Base-by-base conservation (phyloP, 2,113 vertebrate genomes). In the Panurus biarmicus region DNA sequence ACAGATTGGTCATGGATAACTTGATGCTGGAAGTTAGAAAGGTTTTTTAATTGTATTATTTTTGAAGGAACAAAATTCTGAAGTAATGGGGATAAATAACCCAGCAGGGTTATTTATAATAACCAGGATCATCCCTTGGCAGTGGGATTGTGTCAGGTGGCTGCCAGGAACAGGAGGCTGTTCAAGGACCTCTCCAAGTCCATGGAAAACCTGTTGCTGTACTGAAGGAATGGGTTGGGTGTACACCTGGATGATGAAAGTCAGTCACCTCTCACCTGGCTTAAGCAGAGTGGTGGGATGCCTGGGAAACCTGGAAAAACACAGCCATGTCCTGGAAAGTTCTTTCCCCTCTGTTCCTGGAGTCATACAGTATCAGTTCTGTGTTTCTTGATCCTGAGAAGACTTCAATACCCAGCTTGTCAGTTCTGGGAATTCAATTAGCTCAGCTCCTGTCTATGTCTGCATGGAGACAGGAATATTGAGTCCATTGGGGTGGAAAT, bases 21-120 rank as follows among this genome's bases (percentile, higher is more conserved):
- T 75, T 64, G 33, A 44, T 57, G 40, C 33, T 79, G 54, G 31
- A 87, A 85, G 36, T 29, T 66, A 53, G n/a, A 91, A 86, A 67
- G 10, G 28, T 36, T 73, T 64, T 72, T 74, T 83, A 36, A 31
- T 71, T 58, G 9, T 51, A 9, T 36, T 51, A 26, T 48, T 83
- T 62, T 45, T 82, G 50, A 79, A 65, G 62, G 54, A 60, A 91
- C 7, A 12, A 87, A 87, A 76, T 65, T n/a, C 31, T 70, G 82
- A 87, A 93, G 45, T 87, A 70, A 87, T 44, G 58, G 64, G 45
- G 47, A 67, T 79, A 60, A 92, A 86, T 58, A 81, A 42, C 60
- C 48, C 29, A 74, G 33, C 21, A 74, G 40, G n/a, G 33, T 78
- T 96, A 89, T n/a, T n/a, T n/a, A n/a, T n/a, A n/a, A n/a, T 74